Evolutionary conservation across 2,888 invertebrate species (phyloP).

Genomic region (Trissoscelio sp.): DNA sequence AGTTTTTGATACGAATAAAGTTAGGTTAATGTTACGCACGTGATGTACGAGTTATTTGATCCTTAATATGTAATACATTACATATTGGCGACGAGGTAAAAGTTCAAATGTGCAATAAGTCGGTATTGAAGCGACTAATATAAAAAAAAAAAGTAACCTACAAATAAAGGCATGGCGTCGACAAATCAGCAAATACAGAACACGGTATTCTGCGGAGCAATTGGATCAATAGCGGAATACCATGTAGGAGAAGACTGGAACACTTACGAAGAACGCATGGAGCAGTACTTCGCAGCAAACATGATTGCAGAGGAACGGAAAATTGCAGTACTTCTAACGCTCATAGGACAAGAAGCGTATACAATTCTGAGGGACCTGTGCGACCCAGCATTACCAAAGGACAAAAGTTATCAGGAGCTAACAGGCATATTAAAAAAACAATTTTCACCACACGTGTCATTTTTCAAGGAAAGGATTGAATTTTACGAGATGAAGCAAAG

Average conservation of each 20-base stretch:
- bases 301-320: conserved; percentile 44
- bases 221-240: conserved; percentile 60
- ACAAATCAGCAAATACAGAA: too few species aligned
- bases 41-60: too few species aligned
- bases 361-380: conserved; percentile 67
- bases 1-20: too few species aligned
- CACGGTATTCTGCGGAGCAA: background rate
- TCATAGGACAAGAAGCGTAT: conserved; percentile 62
- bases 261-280: conserved; percentile 56
- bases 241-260: conserved; percentile 59
- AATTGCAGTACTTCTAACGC: conserved; percentile 61
- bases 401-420: conserved; percentile 55
- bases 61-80: too few species aligned
- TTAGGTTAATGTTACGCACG: too few species aligned
- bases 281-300: conserved; percentile 67
- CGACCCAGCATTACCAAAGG: conserved; percentile 58
- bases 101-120: too few species aligned
- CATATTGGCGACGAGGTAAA: too few species aligned
- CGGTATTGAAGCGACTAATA: too few species aligned
- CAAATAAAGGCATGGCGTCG: too few species aligned
- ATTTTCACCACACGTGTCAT: conserved; percentile 34
- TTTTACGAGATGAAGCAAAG: conserved; percentile 71
- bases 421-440: conserved; percentile 55
- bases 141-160: too few species aligned
- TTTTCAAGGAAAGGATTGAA: conserved; percentile 60